Evolutionary conservation across 2,888 invertebrate genomes (phyloP).

Genomic region (Pyrgus malvae): DNA sequence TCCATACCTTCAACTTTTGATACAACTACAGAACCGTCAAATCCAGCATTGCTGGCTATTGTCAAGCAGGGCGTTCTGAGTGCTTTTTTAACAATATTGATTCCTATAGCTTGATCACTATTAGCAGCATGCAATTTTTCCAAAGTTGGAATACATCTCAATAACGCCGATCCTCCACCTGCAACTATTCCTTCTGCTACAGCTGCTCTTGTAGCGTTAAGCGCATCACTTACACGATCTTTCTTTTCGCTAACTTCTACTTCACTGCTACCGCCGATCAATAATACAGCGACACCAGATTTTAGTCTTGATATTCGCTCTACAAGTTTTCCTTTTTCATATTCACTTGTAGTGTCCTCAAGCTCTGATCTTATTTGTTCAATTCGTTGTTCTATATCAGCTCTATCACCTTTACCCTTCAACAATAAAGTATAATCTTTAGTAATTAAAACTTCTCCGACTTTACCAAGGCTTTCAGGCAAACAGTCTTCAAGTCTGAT

Average conservation of each 20-base stretch:
- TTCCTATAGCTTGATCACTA: constrained; percentile 88
- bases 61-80: constrained; percentile 93
- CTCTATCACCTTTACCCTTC: constrained; percentile 87
- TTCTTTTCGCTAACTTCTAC: constrained; percentile 98
- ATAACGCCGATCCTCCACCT: constrained; percentile 94
- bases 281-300: constrained; percentile 88
- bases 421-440: constrained; percentile 92
- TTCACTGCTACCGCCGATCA: constrained; percentile 93
- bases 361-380: constrained; percentile 92
- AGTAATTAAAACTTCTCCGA: constrained; percentile 94
- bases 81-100: constrained; percentile 92
- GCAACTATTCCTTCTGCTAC: constrained; percentile 98
- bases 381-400: constrained; percentile 89
- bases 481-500: constrained; percentile 94
- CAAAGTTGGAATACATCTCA: constrained; percentile 89
- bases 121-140: constrained; percentile 85
- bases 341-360: constrained; percentile 89
- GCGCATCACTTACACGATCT: constrained; percentile 96
- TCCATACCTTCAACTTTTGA: constrained; percentile 91
- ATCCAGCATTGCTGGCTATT: constrained; percentile 95
- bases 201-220: constrained; percentile 96
- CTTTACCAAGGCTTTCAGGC: constrained; percentile 89
- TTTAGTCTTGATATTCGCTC: constrained; percentile 94
- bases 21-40: constrained; percentile 93
- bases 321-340: constrained; percentile 94